phyloP scores from a whole-genome alignment of 2,797 vertebrate genomes.

The Tarsius wallacei region DNA sequence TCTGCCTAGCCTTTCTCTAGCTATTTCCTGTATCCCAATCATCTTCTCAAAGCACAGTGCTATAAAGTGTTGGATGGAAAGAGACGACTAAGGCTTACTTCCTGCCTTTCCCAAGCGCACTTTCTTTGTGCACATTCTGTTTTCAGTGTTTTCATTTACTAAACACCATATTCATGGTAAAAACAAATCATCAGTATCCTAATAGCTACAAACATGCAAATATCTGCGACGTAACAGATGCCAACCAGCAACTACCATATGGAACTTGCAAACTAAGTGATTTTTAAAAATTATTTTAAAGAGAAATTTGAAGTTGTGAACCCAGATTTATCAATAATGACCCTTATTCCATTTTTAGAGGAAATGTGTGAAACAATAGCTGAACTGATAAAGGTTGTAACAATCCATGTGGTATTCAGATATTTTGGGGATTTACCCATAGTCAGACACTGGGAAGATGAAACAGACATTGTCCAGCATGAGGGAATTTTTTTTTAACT shows the following conservation, averaged over 20 bases:
- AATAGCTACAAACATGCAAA: background rate
- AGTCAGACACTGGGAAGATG: background rate
- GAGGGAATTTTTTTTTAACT: background rate
- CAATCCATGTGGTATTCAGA: background rate
- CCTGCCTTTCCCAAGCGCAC: background rate
- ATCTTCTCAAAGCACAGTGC: background rate
- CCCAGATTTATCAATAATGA: background rate
- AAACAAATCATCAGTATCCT: background rate
- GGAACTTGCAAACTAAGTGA: background rate
- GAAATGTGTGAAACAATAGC: too few relatives aligned
- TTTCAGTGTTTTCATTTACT: background rate
- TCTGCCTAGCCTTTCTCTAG: too few relatives aligned
- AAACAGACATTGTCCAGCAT: background rate
- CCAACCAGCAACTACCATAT: background rate
- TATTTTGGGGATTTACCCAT: background rate
- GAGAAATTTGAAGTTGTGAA: background rate
- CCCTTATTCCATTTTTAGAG: background rate
- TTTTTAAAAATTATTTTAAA: background rate
- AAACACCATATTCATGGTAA: background rate
- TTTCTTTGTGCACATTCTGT: background rate
- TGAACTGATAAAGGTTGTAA: background rate
- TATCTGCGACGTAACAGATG: background rate
- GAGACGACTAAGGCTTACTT: fast-evolving
- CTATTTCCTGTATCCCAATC: too few relatives aligned
- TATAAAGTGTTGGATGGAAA: fast-evolving